Evolutionary conservation across 2,797 vertebrate genomes (phyloP).

Genomic region (Scarus forsteni): DNA sequence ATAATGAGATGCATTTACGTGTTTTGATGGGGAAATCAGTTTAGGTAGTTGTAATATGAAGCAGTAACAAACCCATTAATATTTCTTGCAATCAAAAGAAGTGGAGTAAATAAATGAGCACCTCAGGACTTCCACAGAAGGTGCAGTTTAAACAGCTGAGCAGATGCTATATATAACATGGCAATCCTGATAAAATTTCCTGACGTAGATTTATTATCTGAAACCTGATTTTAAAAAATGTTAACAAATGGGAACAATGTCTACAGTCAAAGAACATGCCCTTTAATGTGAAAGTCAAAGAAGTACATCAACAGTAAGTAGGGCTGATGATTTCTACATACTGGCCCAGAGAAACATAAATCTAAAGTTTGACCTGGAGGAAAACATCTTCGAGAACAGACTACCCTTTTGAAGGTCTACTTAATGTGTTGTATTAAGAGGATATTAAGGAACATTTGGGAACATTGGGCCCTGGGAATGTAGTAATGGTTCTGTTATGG

Average conservation of each 20-base stretch:
- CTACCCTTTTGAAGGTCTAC: not conserved
- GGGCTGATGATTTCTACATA: not conserved
- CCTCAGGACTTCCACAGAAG: no score
- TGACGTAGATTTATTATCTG: not conserved
- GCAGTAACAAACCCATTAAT: no score
- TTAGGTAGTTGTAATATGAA: no score
- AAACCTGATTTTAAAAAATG: not conserved
- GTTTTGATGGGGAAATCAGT: no score
- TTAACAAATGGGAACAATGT: not conserved
- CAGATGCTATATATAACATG: no score
- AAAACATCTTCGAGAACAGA: not conserved
- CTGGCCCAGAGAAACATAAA: not conserved
- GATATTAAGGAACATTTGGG: not conserved
- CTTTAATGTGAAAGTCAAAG: not conserved
- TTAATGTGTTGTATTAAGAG: constrained; percentile 2
- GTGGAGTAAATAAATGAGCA: no score
- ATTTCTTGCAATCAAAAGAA: no score
- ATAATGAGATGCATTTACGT: no score
- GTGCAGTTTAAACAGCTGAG: no score
- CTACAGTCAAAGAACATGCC: not conserved
- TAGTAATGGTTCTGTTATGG: not conserved
- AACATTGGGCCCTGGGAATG: constrained; percentile 1
- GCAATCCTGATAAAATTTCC: not conserved
- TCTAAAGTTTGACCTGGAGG: not conserved
- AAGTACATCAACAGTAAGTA: not conserved